phyloP scores from a whole-genome alignment of 2,888 invertebrate species.

The Eurois occulta region DNA sequence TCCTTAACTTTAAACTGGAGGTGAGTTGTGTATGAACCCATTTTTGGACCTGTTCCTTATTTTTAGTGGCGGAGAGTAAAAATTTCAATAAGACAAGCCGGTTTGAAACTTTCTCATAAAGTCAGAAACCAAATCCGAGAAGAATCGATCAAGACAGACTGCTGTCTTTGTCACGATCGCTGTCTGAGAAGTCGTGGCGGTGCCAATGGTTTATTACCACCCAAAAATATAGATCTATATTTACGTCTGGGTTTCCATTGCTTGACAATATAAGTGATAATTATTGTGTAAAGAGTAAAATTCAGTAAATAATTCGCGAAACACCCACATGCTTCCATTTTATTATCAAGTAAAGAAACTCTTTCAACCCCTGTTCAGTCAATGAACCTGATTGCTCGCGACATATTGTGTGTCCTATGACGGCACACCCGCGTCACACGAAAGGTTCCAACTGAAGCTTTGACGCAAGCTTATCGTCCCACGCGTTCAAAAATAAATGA shows the following conservation, averaged over 20 bases:
- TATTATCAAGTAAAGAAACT: slow-evolving; percentile 20
- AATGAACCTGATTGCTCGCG: slow-evolving; percentile 31
- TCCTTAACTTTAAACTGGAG: slow-evolving; percentile 91
- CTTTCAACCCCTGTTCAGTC: slow-evolving; percentile 9
- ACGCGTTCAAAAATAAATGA: slow-evolving; percentile 46
- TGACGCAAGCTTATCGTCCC: slow-evolving; percentile 53
- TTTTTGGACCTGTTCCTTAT: neutral
- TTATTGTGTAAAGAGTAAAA: neutral
- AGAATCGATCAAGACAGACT: neutral
- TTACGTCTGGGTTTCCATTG: neutral
- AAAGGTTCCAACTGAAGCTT: slow-evolving; percentile 37
- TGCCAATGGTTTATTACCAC: neutral
- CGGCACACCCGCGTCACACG: slow-evolving; percentile 55
- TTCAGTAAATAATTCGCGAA: neutral
- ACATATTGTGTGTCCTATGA: slow-evolving; percentile 38
- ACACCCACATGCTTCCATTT: neutral
- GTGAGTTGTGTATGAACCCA: slow-evolving; percentile 68
- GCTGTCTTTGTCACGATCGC: neutral
- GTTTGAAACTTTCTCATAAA: neutral
- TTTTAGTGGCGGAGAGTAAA: neutral
- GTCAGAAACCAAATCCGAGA: neutral
- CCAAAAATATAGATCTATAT: neutral
- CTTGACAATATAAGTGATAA: neutral
- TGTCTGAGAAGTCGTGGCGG: neutral
- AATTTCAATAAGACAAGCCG: neutral